Evolutionary conservation across 2,113 vertebrate genomes (phyloP).

Genomic region (Rhynchomys soricoides): DNA sequence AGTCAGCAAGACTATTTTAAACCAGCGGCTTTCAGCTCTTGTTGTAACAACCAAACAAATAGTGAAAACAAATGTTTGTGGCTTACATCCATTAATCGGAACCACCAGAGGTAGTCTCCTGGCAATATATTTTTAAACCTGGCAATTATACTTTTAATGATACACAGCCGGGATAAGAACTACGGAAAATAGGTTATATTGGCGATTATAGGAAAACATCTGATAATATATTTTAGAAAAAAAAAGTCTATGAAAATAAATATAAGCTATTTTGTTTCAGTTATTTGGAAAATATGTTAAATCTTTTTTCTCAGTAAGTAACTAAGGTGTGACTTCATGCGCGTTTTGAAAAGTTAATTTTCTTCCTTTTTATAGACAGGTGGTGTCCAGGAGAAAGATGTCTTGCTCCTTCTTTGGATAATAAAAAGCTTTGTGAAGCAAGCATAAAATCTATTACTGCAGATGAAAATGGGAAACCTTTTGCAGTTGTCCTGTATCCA

Average conservation of each 20-base stretch:
- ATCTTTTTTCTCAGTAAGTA: slow-evolving; percentile 12
- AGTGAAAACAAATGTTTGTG: slow-evolving; percentile 16
- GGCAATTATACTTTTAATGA: not conserved
- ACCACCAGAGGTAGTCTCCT: not conserved
- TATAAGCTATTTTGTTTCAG: slow-evolving; percentile 39
- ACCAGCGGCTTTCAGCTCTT: not conserved
- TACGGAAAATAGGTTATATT: slow-evolving; percentile 7
- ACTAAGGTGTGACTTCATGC: slow-evolving; percentile 22
- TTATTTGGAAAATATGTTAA: slow-evolving; percentile 34
- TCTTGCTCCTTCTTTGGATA: slow-evolving; percentile 85
- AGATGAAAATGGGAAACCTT: slow-evolving; percentile 79
- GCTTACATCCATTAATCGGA: not conserved
- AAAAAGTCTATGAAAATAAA: not conserved
- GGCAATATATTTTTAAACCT: not conserved
- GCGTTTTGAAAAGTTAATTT: slow-evolving; percentile 63
- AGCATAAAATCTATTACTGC: slow-evolving; percentile 85
- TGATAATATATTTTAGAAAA: slow-evolving; percentile 49
- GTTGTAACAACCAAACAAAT: slow-evolving; percentile 19
- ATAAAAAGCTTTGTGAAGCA: slow-evolving; percentile 85
- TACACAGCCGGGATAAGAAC: not conserved
- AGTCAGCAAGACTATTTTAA: slow-evolving; percentile 47
- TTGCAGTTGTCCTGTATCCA: slow-evolving; percentile 86
- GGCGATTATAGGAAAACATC: not conserved
- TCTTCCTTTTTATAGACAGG: slow-evolving; percentile 77
- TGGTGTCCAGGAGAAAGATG: slow-evolving; percentile 86